Evolutionary conservation across 2,797 vertebrate species (phyloP), one percentile per base, ranked within the genome.

Genomic region (Sciurus carolinensis): DNA sequence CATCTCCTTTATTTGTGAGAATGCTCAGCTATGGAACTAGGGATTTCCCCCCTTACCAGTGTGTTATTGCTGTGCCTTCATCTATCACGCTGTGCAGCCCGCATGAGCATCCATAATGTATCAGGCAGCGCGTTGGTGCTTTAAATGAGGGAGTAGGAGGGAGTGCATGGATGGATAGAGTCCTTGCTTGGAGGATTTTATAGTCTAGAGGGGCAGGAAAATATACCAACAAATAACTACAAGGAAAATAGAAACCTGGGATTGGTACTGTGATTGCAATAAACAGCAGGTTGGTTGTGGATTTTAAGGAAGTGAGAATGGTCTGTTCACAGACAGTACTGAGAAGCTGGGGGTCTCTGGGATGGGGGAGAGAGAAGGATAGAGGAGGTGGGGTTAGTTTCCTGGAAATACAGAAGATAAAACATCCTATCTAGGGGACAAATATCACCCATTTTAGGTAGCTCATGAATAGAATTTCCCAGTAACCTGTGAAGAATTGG

Each of bases 1-100:
- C 22, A 88, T 73, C 88, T 96, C 83, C 44, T 89, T 93, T 73
- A 75, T 71, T 52, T 82, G 85, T 42, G 73, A 82, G 96, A 72
- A 73, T 75, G 76, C 52, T 87, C 79, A 92, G 81, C 42, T 47
- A 13, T 64, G 67, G 36, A 79, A 44, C 28, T 15, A 24, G 42
- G n/a, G 20, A 20, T 79, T 42, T 52, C 0, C 6, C 5, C 26
- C 13, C 44, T 92, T 42, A 8, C 24, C 39, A 62, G 15, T 57
- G 28, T 85, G 26, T 17, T 42, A 1, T 86, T 73, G 36, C 22
- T 90, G 17, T 17, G 72, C 24, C 57, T 50, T 83, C 33, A 0
- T 66, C n/a, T 20, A 17, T 64, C 13, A 64, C 26, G 24, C 6
- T 13, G 30, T 18, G 15, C 26, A 76, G 67, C 12, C 67, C 50